phyloP scores from a whole-genome alignment of 1,140 invertebrate genomes.

The Drosophila neocordata region DNA sequence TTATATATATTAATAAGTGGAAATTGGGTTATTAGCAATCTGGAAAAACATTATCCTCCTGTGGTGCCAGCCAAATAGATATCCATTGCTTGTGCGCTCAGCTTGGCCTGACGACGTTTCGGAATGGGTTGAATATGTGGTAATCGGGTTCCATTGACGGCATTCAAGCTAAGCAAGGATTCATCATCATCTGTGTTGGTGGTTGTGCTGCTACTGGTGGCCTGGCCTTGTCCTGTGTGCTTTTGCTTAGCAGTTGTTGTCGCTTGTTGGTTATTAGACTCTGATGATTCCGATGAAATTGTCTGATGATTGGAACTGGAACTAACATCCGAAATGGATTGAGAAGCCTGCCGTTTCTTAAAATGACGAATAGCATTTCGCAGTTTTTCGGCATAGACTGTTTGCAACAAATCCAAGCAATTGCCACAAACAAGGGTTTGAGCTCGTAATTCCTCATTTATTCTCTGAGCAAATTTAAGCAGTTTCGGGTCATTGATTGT shows the following conservation, averaged over 20 bases:
- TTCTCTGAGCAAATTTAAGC: constrained; percentile 27
- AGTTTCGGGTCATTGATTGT: constrained; percentile 20
- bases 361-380: neutral
- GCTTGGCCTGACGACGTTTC: constrained; percentile 34
- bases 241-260: neutral
- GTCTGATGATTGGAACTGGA: constrained; percentile 21
- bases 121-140: constrained; percentile 65
- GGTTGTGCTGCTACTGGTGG: neutral
- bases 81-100: constrained; percentile 47
- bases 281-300: neutral
- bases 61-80: constrained; percentile 63
- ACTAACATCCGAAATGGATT: constrained; percentile 39
- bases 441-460: constrained; percentile 23
- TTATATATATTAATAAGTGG: no score
- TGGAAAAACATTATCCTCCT: constrained; percentile 33
- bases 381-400: constrained; percentile 28
- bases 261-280: neutral
- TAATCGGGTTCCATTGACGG: constrained; percentile 60
- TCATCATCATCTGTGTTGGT: constrained; percentile 23
- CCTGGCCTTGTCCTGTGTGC: neutral
- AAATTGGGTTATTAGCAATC: no score
- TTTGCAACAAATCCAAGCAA: constrained; percentile 21
- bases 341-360: neutral
- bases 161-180: constrained; percentile 57
- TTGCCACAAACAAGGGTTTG: constrained; percentile 20